These are phyloP conservation scores for Byasa hedistus DNA, from an alignment of 2,888 invertebrate genomes.

Conservation along the genomic window DNA sequence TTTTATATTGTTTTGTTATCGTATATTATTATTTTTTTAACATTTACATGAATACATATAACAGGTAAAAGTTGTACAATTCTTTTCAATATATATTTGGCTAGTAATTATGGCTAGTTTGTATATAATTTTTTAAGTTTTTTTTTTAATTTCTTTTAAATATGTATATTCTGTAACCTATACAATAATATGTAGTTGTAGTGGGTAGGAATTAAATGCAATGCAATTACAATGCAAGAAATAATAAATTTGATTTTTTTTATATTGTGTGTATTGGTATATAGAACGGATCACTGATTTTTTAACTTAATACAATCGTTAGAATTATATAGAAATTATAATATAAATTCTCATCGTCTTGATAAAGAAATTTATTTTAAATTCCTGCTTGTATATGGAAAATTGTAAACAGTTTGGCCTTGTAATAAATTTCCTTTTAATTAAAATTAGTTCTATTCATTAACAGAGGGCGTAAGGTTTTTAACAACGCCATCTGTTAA, in stretches of 20 bases:
- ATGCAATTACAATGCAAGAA: slow-evolving; percentile 65
- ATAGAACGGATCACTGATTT: too few relatives aligned
- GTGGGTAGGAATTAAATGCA: slow-evolving; percentile 36
- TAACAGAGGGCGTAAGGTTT: slow-evolving; percentile 13
- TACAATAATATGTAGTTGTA: too few relatives aligned
- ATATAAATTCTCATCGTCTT: neutral
- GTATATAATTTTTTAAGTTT: neutral
- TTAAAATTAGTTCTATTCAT: slow-evolving; percentile 2
- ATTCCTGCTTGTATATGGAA: neutral
- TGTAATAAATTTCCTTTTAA: too few relatives aligned
- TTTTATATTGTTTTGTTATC: too few relatives aligned
- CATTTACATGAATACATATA: too few relatives aligned
- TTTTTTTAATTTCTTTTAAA: neutral
- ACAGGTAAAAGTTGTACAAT: too few relatives aligned
- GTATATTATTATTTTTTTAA: too few relatives aligned
- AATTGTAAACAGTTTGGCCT: neutral
- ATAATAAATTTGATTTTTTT: slow-evolving; percentile 32
- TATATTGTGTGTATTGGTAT: slow-evolving; percentile 13
- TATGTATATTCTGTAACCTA: neutral
- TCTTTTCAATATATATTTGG: too few relatives aligned
- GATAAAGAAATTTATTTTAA: neutral
- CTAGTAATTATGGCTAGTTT: too few relatives aligned
- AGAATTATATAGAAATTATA: too few relatives aligned
- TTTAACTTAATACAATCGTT: too few relatives aligned
- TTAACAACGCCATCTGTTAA: neutral